Base-by-base conservation (phyloP, 1,140 invertebrate species). In the Drosophila carrolli region DNA sequence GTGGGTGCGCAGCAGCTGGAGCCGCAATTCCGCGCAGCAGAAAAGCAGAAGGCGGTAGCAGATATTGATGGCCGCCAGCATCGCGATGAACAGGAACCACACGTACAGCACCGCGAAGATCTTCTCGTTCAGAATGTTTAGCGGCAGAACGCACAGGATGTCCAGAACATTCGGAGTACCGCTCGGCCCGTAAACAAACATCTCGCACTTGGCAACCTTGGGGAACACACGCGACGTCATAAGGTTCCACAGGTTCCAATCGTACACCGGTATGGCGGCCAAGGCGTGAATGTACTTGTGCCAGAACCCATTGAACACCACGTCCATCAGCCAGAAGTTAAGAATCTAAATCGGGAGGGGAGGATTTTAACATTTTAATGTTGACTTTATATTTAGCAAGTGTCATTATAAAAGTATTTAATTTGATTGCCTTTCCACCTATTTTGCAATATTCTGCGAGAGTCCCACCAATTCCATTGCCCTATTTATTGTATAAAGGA, bases 81-180 rank as follows among this genome's bases (percentile, higher is more conserved):
- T 90, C 11, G 94, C 93, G 11, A 97, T 91, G 51, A 96, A 93
- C 35, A 96, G 94, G 61, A 97, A 95, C 96, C 96, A 97, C 89
- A 97, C 95, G 95, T 96, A 97, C 0, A 97, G 92, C 55, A 97
- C 94, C 6, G 96, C 93, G 73, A 96, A 97, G 43, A 97, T 95
- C 86, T 97, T 97, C 83, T 97, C 96, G 83, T 97, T 96, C 13
- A 97, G 93, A 66, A 96, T 94, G 81, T 97, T 97, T 14, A 97
- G 80, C 0, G 96, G 95, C 37, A 97, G 92, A 2, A 97, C 93
- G 79, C 96, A 97, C 1, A 97, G 93, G 4, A 94, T 94, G 77
- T 97, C 96, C 55, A 94, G 93, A 0, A 93, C 81, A 80, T 95
- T 93, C 11, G 94, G 91, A 0, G 92, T 91, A 13, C 96, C 95